Evolutionary conservation across 2,797 vertebrate genomes (phyloP), one percentile per base, ranked within the genome.

Genomic region (Paguma larvata): DNA sequence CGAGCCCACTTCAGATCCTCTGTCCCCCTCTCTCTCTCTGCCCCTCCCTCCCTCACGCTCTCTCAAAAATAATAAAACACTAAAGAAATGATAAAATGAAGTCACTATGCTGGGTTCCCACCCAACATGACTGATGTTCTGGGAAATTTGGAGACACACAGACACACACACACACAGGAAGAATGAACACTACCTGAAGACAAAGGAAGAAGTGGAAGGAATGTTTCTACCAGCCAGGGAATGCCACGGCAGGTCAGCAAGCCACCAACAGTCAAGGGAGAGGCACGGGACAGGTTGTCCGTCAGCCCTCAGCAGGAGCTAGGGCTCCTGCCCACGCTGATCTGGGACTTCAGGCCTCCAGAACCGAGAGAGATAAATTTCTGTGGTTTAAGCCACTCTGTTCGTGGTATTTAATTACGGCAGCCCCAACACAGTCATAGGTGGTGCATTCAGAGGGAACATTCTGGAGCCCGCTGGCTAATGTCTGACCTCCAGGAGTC

Each of bases 351-450:
- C 8, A 14, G 1, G 59, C 15, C 34, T 65, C 56, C 16, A 48
- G 34, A n/a, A 70, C 19, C 4, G 0, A 2, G 38, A 32, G 19
- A 27, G 4, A 5, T 13, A 9, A 0, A 0, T 23, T 48, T 62
- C 32, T 34, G 63, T 11, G 38, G 38, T 59, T 14, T 14, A 59
- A 32, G 32, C 3, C 13, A 3, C 82, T 38, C 18, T 0, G 7
- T 32, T 7, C 63, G 84, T 11, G 25, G 21, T 2, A 23, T 16
- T 82, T 59, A 13, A 12, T 46, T 15, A 16, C 0, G 5, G n/a
- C 53, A 62, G 51, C 51, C 56, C 18, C 6, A 8, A 62, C 51
- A 46, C 56, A 56, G 32, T 4, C 5, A 21, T 0, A 1, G 30
- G 0, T 0, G 14, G 59, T 12, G 18, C 48, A 75, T 34, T 2